Evolutionary conservation across 2,888 invertebrate genomes (phyloP).

Genomic region (Archips xylosteana): DNA sequence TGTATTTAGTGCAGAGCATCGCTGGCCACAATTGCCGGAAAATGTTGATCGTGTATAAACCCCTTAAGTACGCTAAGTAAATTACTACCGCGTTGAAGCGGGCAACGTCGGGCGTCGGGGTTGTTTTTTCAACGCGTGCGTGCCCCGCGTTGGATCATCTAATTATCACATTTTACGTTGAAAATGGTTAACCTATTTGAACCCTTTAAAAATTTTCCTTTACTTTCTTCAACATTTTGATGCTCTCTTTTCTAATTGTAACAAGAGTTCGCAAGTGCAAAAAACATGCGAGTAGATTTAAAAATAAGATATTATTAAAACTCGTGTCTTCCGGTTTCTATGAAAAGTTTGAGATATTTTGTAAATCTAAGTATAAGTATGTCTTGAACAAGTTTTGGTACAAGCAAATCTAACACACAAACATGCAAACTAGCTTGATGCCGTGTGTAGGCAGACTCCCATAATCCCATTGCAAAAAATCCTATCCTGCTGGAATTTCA

Average conservation of each 20-base stretch:
- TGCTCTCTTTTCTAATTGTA: neutral
- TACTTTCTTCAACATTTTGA: neutral
- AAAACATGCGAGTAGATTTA: neutral
- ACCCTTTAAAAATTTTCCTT: constrained; percentile 4
- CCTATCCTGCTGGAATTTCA: no score
- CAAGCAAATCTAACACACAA: no score
- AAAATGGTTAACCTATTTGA: constrained; percentile 16
- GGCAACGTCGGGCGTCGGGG: constrained; percentile 50
- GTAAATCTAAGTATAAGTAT: no score
- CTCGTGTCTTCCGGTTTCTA: neutral
- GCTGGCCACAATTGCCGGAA: no score
- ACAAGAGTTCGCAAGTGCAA: neutral
- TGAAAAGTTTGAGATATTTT: neutral
- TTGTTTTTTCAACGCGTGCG: constrained; percentile 56
- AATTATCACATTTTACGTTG: constrained; percentile 39
- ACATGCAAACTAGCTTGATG: no score
- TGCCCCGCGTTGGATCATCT: constrained; percentile 56
- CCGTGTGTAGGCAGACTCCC: no score
- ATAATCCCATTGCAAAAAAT: no score
- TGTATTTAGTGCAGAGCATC: no score
- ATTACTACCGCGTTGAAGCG: constrained; percentile 46
- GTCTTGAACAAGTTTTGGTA: no score
- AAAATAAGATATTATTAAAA: neutral
- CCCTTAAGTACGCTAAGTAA: constrained; percentile 1
- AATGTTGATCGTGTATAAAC: no score